Evolutionary conservation across 2,888 invertebrate species (phyloP), one percentile per base, ranked within the genome.

Genomic region (Eupithecia pulchellata): DNA sequence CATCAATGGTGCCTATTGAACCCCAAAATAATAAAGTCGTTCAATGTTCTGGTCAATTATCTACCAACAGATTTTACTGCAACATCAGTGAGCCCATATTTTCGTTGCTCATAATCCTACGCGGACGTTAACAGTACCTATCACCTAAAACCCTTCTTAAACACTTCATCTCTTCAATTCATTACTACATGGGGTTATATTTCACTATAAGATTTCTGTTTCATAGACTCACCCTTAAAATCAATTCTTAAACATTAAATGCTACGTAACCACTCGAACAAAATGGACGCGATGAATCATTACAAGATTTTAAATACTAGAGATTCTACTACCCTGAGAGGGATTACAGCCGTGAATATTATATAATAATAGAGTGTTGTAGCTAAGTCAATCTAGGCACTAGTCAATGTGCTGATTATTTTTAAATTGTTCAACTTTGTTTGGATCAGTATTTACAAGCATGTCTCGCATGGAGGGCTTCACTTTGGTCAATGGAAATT

Each of bases 401-500:
- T 87, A 88, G 75, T 87, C 82, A 63, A 75, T 74, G 68, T 82
- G 81, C 20, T 78, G 68, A 36, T 71, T 62, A 42, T 76, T 72
- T 64, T 75, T 67, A 69, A 73, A 34, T 55, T 77, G 66, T 4
- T 78, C 65, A 4, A 61, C 34, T 61, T 20, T 2, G 36, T 62
- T 34, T 57, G 71, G 55, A 66, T 74, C 71, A n/a, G 77, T 80
- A 65, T 92, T 91, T 66, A 85, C 77, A 67, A 94, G 84, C 75
- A 86, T 86, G 78, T 94, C 94, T 78, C 87, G 87, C 89, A 93
- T 87, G 55, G 87, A 85, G 17, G 87, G 88, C 81, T 95, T 95
- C 3, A 95, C 92, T 88, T 91, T 95, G 1, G 95, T 95, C 9
- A 88, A 92, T 47, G 94, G 92, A 77, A 94, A 95, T 80, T 95